These are phyloP conservation scores for Steromphala cineraria DNA, from an alignment of 2,888 invertebrate genomes.

Conservation along the genomic window DNA sequence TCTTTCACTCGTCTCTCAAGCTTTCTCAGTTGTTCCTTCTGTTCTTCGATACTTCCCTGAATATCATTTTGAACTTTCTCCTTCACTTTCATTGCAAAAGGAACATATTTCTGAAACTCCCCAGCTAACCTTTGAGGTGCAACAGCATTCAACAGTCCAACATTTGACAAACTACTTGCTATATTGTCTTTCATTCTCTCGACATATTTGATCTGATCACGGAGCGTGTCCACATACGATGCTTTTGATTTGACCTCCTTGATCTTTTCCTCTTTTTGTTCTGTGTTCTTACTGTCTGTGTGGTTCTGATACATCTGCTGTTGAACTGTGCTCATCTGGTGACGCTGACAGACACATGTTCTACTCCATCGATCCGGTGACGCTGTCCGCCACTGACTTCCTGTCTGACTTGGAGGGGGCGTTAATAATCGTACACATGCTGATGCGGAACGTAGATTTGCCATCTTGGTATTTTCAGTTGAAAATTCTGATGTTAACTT, in stretches of 20 bases:
- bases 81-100: not conserved
- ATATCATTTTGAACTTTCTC: not conserved
- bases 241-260: not conserved
- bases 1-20: slow-evolving; percentile 10
- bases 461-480: not conserved
- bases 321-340: slow-evolving; percentile 19
- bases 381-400: not conserved
- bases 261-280: not conserved
- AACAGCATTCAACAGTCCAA: not conserved
- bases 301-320: slow-evolving; percentile 7
- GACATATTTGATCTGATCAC: slow-evolving; percentile 16
- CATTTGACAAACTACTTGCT: not conserved
- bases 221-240: slow-evolving; percentile 16
- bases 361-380: not conserved
- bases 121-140: not conserved
- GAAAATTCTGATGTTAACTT: not conserved
- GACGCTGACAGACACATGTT: not conserved
- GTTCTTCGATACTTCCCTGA: not conserved
- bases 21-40: not conserved
- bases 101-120: slow-evolving; percentile 23
- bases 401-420: not conserved
- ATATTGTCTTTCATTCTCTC: slow-evolving; percentile 19
- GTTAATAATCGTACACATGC: not conserved
- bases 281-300: not conserved
- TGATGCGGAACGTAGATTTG: not conserved